phyloP scores from a whole-genome alignment of 1,140 invertebrate species.

The Diorhabda sublineata region DNA sequence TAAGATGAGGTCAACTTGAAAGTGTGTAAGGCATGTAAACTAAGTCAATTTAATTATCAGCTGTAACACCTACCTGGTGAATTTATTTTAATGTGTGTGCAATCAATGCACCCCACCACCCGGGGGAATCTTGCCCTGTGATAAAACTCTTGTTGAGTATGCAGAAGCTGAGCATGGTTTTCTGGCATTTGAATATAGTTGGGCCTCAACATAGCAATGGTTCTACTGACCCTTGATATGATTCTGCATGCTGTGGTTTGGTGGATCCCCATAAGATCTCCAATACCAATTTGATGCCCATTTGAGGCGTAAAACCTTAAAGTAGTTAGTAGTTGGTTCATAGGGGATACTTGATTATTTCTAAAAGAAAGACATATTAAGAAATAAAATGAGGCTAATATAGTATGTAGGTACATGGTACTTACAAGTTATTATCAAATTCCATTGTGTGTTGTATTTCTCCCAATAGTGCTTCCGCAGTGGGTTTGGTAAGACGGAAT shows the following conservation, averaged over 20 bases:
- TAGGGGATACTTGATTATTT: background rate
- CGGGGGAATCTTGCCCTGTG: too few species aligned
- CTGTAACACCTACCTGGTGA: conserved; percentile 4
- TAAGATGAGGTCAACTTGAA: too few species aligned
- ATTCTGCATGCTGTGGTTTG: background rate
- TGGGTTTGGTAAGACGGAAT: background rate
- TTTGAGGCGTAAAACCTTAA: background rate
- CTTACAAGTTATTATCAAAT: too few species aligned
- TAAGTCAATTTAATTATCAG: background rate
- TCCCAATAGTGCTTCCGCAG: too few species aligned
- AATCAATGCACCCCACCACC: conserved; percentile 2
- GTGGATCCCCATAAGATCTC: background rate
- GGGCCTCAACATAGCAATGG: too few species aligned
- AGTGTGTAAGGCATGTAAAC: too few species aligned
- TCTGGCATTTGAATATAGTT: too few species aligned
- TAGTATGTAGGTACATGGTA: too few species aligned
- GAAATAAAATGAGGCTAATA: too few species aligned
- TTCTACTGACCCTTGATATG: background rate
- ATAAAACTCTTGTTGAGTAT: too few species aligned
- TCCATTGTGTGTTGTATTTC: too few species aligned
- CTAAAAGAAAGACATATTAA: background rate
- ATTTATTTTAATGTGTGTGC: conserved; percentile 7
- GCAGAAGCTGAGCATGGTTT: too few species aligned
- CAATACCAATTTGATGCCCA: background rate
- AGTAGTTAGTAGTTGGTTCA: background rate